phyloP scores from a whole-genome alignment of 2,113 vertebrate species.

The Morone chrysops region DNA sequence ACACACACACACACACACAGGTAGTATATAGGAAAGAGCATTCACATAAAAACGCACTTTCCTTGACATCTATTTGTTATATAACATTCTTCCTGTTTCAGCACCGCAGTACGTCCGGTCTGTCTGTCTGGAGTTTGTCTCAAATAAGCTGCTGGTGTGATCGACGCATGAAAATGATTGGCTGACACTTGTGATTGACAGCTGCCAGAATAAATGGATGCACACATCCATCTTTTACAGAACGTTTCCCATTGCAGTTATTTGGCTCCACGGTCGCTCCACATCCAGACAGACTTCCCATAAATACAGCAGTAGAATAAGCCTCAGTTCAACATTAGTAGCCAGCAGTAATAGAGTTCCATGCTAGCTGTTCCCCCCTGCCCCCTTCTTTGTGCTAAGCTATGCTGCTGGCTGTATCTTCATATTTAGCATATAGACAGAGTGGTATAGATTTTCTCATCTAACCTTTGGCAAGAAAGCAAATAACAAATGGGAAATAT shows the following conservation, averaged over 20 bases:
- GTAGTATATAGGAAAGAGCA: neutral
- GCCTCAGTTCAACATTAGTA: neutral
- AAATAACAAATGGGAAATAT: neutral
- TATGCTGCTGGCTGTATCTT: neutral
- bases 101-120: neutral
- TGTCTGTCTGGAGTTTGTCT: neutral
- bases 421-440: neutral
- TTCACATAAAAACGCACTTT: slow-evolving; percentile 20
- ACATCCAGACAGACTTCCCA: neutral
- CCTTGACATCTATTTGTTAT: slow-evolving; percentile 18
- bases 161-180: neutral
- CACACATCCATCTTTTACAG: neutral
- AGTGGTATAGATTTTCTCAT: neutral
- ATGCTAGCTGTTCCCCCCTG: neutral
- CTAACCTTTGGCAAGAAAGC: neutral
- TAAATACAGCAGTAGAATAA: neutral
- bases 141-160: neutral
- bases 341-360: neutral
- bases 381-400: neutral
- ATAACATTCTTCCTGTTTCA: slow-evolving; percentile 6
- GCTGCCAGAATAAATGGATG: slow-evolving; percentile 21
- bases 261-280: neutral
- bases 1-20: slow-evolving; percentile 1
- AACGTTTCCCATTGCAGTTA: neutral
- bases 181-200: slow-evolving; percentile 24